phyloP scores from a whole-genome alignment of 2,113 vertebrate species.

The Enhydra lutris region DNA sequence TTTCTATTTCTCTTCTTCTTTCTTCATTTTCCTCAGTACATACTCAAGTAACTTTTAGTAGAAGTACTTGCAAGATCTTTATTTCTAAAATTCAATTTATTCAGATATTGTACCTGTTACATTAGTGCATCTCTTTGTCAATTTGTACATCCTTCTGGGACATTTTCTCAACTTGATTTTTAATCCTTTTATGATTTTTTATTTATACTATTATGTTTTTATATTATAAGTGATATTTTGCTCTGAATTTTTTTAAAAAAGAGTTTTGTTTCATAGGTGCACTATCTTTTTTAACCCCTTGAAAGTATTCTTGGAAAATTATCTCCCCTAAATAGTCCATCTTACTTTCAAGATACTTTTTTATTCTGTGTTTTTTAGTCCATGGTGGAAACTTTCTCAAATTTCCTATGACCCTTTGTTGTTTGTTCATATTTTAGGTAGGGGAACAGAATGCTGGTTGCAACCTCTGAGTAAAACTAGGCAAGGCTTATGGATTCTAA shows the following conservation, averaged over 20 bases:
- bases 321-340: neutral
- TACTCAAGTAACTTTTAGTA: neutral
- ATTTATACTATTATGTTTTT: neutral
- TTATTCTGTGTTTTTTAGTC: neutral
- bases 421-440: neutral
- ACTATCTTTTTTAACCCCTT: neutral
- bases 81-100: neutral
- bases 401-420: neutral
- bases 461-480: neutral
- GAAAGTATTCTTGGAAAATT: neutral
- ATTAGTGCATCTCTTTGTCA: neutral
- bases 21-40: neutral
- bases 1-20: neutral
- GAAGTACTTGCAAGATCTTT: neutral
- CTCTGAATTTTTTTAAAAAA: neutral
- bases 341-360: neutral
- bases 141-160: neutral
- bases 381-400: neutral
- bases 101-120: neutral
- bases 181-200: neutral
- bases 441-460: neutral
- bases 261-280: neutral
- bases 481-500: neutral
- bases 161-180: neutral
- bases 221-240: neutral